phyloP scores from a whole-genome alignment of 2,888 invertebrate species.

The Hyles lineata region DNA sequence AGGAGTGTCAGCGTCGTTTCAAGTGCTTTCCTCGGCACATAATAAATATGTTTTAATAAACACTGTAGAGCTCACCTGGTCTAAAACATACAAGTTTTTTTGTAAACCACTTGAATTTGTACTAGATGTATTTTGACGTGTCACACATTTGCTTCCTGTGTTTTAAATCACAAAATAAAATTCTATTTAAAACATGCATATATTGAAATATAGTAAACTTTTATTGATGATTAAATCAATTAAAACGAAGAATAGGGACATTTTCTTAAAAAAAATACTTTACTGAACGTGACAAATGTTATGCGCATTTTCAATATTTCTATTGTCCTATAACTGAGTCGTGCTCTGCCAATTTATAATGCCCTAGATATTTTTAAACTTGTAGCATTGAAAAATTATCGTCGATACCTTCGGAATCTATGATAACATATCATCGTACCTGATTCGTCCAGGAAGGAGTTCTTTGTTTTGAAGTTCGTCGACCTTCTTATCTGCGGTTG shows the following conservation, averaged over 20 bases:
- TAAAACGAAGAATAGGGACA: too few species aligned
- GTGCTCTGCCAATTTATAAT: background rate
- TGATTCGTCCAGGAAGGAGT: conserved; percentile 31
- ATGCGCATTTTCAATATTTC: too few species aligned
- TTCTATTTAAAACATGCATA: too few species aligned
- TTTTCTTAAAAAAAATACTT: too few species aligned
- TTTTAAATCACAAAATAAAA: too few species aligned
- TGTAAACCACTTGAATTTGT: too few species aligned
- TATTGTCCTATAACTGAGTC: too few species aligned
- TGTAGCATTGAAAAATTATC: conserved; percentile 10
- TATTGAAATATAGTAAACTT: too few species aligned
- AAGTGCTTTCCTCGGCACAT: background rate
- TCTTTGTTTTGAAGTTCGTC: conserved; percentile 54
- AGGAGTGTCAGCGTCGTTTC: conserved; percentile 2
- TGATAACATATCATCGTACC: conserved; percentile 29
- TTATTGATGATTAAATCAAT: too few species aligned
- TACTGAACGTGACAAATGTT: too few species aligned
- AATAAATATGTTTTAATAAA: background rate
- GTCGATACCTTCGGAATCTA: conserved; percentile 1
- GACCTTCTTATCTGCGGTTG: conserved; percentile 69
- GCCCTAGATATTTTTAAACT: background rate
- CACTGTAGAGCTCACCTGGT: background rate
- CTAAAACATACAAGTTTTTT: background rate
- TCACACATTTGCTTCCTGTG: too few species aligned
- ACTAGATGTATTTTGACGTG: too few species aligned